phyloP scores from a whole-genome alignment of 2,888 invertebrate genomes.

The Crossocerus cetratus region DNA sequence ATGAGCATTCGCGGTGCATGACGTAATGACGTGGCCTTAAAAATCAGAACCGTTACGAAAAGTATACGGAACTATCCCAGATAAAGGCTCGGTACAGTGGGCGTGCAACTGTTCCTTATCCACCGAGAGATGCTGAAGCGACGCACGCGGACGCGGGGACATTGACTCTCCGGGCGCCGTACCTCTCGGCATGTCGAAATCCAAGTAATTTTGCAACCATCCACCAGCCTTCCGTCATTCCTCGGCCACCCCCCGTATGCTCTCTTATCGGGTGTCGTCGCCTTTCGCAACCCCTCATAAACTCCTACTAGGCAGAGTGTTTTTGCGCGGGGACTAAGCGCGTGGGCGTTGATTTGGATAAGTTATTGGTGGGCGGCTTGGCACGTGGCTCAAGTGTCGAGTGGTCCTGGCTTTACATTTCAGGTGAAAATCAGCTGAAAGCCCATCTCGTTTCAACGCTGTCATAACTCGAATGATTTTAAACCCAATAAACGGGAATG shows the following conservation, averaged over 20 bases:
- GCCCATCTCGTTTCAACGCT: too few relatives aligned
- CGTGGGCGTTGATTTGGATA: too few relatives aligned
- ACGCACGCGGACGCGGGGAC: background rate
- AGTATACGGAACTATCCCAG: conserved; percentile 23
- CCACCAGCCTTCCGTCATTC: background rate
- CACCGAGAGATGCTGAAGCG: background rate
- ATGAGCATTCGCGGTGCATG: conserved; percentile 20
- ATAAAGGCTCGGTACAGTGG: conserved; percentile 16
- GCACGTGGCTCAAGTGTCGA: too few relatives aligned
- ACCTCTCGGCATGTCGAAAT: conserved; percentile 4
- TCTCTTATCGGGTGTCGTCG: background rate
- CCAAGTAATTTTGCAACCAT: conserved; percentile 8
- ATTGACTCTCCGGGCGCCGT: conserved; percentile 3
- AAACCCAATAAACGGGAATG: too few relatives aligned
- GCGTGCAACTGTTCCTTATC: conserved; percentile 13
- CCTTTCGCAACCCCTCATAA: background rate
- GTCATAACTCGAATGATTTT: too few relatives aligned
- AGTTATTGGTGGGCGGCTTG: too few relatives aligned
- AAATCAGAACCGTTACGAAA: conserved; percentile 27
- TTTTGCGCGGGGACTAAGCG: too few relatives aligned
- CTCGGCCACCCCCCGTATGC: background rate
- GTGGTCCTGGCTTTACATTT: too few relatives aligned
- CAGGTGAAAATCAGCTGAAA: too few relatives aligned
- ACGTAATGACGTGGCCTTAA: conserved; percentile 17
- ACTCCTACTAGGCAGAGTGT: too few relatives aligned